A percentile compares a stretch with the other conserved stretches of the same genome.
phyloP scores from a whole-genome alignment of 2,797 vertebrate genomes.

The Sebastes diaconus region DNA sequence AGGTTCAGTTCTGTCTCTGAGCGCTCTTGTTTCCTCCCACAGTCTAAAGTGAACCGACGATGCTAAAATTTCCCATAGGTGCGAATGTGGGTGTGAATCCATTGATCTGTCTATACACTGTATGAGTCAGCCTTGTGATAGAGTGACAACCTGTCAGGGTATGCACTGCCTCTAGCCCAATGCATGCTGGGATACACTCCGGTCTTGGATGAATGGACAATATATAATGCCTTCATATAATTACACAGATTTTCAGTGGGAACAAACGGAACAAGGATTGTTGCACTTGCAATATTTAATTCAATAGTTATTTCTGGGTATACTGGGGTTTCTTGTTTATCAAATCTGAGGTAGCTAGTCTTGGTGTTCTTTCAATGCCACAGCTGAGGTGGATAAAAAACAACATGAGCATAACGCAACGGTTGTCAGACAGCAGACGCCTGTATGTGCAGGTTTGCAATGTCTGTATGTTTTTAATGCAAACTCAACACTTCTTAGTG shows the following conservation, averaged over 20 bases:
- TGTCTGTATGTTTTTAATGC: not conserved
- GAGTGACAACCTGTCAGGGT: not conserved
- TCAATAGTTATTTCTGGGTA: not conserved
- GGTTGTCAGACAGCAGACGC: not conserved
- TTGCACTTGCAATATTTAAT: not conserved
- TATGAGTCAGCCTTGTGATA: not conserved
- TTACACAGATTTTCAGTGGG: not conserved
- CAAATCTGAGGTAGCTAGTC: not conserved
- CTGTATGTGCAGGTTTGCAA: not conserved
- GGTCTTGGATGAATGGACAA: not conserved
- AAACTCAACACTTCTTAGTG: not conserved
- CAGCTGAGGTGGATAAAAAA: not conserved
- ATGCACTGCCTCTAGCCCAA: not conserved
- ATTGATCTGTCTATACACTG: not conserved
- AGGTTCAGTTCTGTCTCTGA: not conserved
- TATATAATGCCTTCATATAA: not conserved
- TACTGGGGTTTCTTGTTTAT: not conserved
- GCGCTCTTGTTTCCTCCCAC: not conserved
- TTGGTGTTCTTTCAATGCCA: not conserved
- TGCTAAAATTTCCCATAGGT: not conserved
- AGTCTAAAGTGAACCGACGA: not conserved
- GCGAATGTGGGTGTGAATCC: not conserved
- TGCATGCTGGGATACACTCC: constrained; percentile 1
- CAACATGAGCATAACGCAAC: not conserved
- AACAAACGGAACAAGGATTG: not conserved